Percentiles rank a stretch among this genome's conserved stretches.
phyloP scores from a whole-genome alignment of 2,888 invertebrate species.

The Agrochola litura region DNA sequence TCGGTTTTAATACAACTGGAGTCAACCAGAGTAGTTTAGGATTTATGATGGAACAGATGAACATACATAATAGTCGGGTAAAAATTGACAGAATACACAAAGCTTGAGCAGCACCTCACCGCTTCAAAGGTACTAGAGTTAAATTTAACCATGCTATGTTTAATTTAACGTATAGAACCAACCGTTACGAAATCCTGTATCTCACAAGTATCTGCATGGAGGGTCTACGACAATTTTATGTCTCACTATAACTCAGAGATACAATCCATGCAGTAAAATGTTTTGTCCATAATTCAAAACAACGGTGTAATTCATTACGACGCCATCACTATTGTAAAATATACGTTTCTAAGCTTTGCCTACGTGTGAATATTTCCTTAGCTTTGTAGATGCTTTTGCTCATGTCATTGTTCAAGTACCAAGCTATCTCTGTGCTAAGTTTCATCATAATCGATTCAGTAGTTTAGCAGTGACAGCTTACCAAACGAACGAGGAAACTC shows the following conservation, averaged over 20 bases:
- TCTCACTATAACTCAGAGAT: constrained; percentile 45
- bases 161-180: constrained; percentile 3
- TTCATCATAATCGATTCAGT: background rate
- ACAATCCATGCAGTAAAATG: constrained; percentile 41
- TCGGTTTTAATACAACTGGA: no score
- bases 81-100: background rate
- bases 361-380: constrained; percentile 6
- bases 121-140: background rate
- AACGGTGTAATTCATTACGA: constrained; percentile 36
- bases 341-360: background rate
- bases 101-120: background rate
- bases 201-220: constrained; percentile 17
- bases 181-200: constrained; percentile 28
- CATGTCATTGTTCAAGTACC: background rate
- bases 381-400: background rate
- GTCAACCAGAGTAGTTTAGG: no score
- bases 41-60: no score
- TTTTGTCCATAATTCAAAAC: constrained; percentile 35
- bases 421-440: background rate
- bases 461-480: background rate
- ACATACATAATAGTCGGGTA: background rate
- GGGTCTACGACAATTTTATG: constrained; percentile 40
- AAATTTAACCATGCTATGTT: background rate
- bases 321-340: constrained; percentile 20
- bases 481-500: no score